phyloP scores from a whole-genome alignment of 2,888 invertebrate species.

The Vannuccia rotundouncinata region DNA sequence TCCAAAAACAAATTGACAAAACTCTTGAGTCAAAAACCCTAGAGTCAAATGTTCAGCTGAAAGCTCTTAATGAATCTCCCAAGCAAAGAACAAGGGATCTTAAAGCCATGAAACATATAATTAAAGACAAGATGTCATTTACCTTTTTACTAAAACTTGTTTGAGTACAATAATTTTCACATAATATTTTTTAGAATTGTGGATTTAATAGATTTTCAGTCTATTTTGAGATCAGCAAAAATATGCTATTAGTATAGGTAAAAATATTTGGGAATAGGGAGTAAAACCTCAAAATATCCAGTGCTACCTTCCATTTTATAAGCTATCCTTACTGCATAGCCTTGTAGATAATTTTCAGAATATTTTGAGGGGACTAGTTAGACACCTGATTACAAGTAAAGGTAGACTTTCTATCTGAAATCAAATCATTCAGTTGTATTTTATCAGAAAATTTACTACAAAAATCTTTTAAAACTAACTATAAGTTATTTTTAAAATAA shows the following conservation, averaged over 20 bases:
- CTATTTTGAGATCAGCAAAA: too few species aligned
- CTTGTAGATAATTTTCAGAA: too few species aligned
- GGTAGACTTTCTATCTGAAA: neutral
- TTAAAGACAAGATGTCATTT: neutral
- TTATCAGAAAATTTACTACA: neutral
- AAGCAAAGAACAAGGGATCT: neutral
- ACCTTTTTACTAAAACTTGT: neutral
- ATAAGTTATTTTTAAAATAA: too few species aligned
- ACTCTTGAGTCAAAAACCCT: neutral
- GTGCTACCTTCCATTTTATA: too few species aligned
- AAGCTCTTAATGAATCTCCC: neutral
- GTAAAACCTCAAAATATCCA: too few species aligned
- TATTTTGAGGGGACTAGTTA: too few species aligned
- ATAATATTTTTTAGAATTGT: too few species aligned
- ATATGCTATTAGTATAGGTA: too few species aligned
- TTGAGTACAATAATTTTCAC: neutral
- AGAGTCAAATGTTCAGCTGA: neutral
- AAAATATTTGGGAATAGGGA: too few species aligned
- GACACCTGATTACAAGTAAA: neutral
- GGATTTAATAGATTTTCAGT: too few species aligned
- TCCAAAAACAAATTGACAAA: neutral
- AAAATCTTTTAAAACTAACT: neutral
- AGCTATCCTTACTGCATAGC: too few species aligned
- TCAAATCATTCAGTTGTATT: neutral
- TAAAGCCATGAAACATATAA: neutral